Conservation (phyloP, 2,888 invertebrate species). For the Cephus rjabovi region DNA sequence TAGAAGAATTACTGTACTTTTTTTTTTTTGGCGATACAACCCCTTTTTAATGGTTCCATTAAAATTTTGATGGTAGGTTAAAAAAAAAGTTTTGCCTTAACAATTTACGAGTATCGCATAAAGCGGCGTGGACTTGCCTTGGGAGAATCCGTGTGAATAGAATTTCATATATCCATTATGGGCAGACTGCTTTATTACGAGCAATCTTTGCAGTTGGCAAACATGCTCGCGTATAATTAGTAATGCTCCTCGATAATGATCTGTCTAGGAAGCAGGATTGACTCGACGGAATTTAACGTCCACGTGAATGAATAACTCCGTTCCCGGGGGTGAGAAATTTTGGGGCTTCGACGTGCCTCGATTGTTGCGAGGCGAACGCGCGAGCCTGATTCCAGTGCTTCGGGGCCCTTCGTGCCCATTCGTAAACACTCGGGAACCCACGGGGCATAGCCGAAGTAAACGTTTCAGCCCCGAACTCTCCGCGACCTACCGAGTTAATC, state of each 20-base stretch:
- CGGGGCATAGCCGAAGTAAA: conserved; percentile 20
- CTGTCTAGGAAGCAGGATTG: neutral
- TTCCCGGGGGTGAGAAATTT: conserved; percentile 17
- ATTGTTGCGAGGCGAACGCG: conserved; percentile 15
- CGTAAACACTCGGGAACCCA: conserved; percentile 15
- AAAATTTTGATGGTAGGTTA: neutral
- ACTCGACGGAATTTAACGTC: neutral
- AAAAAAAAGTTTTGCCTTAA: neutral
- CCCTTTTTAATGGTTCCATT: neutral
- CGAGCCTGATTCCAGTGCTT: neutral
- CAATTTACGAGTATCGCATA: neutral
- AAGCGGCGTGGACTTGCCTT: neutral
- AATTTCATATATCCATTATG: neutral
- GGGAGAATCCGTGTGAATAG: neutral
- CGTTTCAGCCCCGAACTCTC: conserved; percentile 13
- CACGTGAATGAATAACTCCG: neutral
- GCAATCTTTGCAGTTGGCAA: neutral
- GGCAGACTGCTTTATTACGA: neutral
- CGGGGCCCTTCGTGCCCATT: neutral
- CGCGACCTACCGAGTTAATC: conserved; percentile 22
- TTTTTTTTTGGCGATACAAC: neutral
- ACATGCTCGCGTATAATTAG: neutral
- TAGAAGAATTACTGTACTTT: neutral
- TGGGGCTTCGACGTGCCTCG: conserved; percentile 15
- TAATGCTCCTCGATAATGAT: neutral